These are phyloP conservation scores for Cheilosia scutellata DNA, from an alignment of 2,888 invertebrate species.

Conservation along the genomic window DNA sequence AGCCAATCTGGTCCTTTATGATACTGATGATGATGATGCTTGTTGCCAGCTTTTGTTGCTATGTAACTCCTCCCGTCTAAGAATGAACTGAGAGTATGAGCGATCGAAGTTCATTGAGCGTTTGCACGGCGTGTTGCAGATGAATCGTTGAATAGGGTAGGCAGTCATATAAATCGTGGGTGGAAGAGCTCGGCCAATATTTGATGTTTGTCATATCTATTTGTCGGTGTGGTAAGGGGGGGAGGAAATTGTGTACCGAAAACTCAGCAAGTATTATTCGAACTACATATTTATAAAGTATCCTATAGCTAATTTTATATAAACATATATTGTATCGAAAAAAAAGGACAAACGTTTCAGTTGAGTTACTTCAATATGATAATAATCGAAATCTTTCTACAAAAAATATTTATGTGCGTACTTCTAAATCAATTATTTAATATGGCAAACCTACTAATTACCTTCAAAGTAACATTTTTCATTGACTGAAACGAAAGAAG, in stretches of 20 bases:
- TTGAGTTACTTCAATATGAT: too few relatives aligned
- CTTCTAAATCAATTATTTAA: too few relatives aligned
- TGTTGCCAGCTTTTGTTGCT: background rate
- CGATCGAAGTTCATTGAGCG: background rate
- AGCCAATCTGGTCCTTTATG: background rate
- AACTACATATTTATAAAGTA: background rate
- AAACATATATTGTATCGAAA: background rate
- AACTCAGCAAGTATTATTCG: background rate
- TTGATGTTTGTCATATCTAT: background rate
- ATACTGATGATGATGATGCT: background rate
- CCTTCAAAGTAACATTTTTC: too few relatives aligned
- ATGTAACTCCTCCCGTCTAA: background rate
- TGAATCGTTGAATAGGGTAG: background rate
- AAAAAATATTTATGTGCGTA: too few relatives aligned
- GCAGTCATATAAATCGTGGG: background rate
- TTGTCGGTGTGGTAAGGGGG: background rate
- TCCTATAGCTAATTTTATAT: background rate
- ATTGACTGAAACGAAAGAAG: too few relatives aligned
- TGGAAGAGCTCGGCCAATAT: background rate
- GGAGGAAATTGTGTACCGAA: background rate
- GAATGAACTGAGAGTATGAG: background rate
- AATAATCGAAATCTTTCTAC: too few relatives aligned
- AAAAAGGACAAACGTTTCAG: background rate
- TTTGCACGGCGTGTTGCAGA: background rate
- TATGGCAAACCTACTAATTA: too few relatives aligned